phyloP scores from a whole-genome alignment of 2,113 vertebrate species.

The Sterrhoptilus dennistouni region DNA sequence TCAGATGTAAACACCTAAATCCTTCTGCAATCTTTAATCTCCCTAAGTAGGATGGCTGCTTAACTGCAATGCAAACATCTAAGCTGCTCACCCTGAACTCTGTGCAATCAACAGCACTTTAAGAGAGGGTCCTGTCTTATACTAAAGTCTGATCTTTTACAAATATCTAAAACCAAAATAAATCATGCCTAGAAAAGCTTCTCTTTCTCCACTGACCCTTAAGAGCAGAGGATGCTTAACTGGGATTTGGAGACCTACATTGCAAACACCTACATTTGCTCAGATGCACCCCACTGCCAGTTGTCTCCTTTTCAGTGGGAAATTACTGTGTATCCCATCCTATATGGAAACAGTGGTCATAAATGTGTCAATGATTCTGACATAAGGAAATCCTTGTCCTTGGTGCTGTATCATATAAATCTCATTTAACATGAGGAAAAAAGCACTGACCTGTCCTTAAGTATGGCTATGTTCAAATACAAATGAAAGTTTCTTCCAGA shows the following conservation, averaged over 20 bases:
- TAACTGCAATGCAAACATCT: neutral
- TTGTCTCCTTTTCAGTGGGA: neutral
- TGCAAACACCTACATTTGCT: neutral
- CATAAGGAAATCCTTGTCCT: neutral
- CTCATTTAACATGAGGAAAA: neutral
- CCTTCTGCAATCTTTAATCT: neutral
- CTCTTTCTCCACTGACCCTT: neutral
- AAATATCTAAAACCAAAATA: neutral
- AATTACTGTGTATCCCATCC: neutral
- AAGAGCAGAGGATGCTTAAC: neutral
- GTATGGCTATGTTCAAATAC: neutral
- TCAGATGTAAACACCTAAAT: constrained; percentile 14
- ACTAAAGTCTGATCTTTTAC: neutral
- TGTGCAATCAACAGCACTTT: neutral
- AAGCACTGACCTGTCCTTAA: neutral
- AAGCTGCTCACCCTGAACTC: neutral
- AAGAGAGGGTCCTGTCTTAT: neutral
- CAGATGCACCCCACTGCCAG: neutral
- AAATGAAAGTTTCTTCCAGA: neutral
- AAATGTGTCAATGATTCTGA: neutral
- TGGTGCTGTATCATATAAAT: neutral
- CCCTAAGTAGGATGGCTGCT: neutral
- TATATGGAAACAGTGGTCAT: neutral
- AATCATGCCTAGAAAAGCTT: neutral
- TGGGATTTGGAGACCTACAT: neutral